phyloP scores from a whole-genome alignment of 2,888 invertebrate genomes.

The Suillia variegata region DNA sequence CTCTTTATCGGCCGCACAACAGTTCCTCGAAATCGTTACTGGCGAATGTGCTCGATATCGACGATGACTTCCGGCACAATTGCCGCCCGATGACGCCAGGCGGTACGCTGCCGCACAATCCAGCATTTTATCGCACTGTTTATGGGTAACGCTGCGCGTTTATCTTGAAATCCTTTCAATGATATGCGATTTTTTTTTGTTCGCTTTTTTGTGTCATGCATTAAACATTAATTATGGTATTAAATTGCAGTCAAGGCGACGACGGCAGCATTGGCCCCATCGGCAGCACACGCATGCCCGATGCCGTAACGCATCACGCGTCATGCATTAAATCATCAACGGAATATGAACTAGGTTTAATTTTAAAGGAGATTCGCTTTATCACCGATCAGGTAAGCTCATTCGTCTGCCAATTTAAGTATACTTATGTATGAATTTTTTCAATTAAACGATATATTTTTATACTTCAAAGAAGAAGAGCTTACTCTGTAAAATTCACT shows the following conservation, averaged over 20 bases:
- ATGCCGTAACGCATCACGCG: conserved; percentile 77
- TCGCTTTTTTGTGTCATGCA: conserved; percentile 38
- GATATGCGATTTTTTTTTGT: not conserved
- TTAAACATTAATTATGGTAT: conserved; percentile 15
- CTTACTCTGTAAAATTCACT: too few relatives aligned
- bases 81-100: conserved; percentile 73
- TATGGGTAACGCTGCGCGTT: conserved; percentile 73
- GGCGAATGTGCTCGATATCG: conserved; percentile 96
- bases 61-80: conserved; percentile 90
- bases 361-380: conserved; percentile 91
- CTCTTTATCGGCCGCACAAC: too few relatives aligned
- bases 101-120: conserved; percentile 65
- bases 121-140: conserved; percentile 74
- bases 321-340: conserved; percentile 81
- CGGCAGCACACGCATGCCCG: conserved; percentile 75
- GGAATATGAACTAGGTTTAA: conserved; percentile 92
- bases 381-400: conserved; percentile 84
- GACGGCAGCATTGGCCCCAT: conserved; percentile 64
- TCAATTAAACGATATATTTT: too few relatives aligned
- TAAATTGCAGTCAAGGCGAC: conserved; percentile 58
- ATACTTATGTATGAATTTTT: not conserved
- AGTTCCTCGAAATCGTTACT: conserved; percentile 92
- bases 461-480: too few relatives aligned
- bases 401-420: conserved; percentile 9
- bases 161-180: too few relatives aligned